Percentiles rank a stretch among this genome's conserved stretches.
Conservation (phyloP, 2,888 invertebrate genomes). For the Julus scanicus region DNA sequence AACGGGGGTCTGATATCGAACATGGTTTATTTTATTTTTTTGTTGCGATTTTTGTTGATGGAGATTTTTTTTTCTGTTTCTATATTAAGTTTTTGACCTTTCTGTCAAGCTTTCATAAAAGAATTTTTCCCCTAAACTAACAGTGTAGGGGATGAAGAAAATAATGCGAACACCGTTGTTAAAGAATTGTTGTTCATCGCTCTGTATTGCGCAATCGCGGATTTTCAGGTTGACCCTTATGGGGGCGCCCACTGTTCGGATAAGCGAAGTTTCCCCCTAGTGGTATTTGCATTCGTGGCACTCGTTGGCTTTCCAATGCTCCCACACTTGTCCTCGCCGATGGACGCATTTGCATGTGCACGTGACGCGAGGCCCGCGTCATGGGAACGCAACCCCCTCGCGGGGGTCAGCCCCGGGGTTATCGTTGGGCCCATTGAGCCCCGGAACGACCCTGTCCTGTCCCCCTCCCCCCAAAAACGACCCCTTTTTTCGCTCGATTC, state of each 20-base stretch:
- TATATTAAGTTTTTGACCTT: not conserved
- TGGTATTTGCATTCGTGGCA: slow-evolving; percentile 31
- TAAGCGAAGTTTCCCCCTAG: not conserved
- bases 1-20: not conserved
- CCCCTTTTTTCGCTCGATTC: slow-evolving; percentile 10
- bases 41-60: not conserved
- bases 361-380: slow-evolving; percentile 5
- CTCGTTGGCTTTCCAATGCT: slow-evolving; percentile 35
- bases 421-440: slow-evolving; percentile 3
- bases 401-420: not conserved
- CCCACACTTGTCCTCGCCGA: slow-evolving; percentile 29
- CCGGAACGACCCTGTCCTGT: not conserved
- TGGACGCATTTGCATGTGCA: slow-evolving; percentile 28
- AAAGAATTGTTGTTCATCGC: not conserved
- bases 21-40: not conserved
- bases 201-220: not conserved
- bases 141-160: too few species aligned
- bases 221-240: not conserved
- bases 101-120: not conserved
- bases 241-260: not conserved
- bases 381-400: slow-evolving; percentile 35
- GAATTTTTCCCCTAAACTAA: too few species aligned
- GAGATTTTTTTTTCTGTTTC: too few species aligned
- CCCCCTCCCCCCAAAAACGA: not conserved
- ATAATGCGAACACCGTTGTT: not conserved